Evolutionary conservation across 2,113 vertebrate genomes (phyloP), one percentile per base, ranked within the genome.

Genomic region (Poeciliopsis turrubarensis): DNA sequence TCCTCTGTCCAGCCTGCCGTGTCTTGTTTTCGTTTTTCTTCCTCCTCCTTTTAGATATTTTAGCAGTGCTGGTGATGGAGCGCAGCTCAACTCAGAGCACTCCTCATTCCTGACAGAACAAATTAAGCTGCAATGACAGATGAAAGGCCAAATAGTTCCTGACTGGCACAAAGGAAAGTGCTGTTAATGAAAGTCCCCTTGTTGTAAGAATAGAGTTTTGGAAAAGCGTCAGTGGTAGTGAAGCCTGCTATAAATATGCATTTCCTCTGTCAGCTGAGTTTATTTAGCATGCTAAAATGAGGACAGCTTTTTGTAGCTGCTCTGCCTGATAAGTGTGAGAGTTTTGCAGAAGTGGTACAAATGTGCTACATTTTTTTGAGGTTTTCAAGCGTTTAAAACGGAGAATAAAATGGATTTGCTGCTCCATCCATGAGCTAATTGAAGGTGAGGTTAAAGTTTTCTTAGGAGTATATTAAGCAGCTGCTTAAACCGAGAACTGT

Each of bases 161-260:
- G 67, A 75, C 75, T 9, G n/a, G 41, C 86, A 64, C 77, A 69
- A 72, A 60, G 61, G 71, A 85, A 81, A 78, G 80, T 44, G 67
- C 75, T 73, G 75, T 78, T 86, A 82, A 89, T 87, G 60, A 87
- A 85, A 81, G 73, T 81, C 76, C 60, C 70, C 51, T 57, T 57
- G 51, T 75, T 27, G 70, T 82, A 81, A 83, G 79, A 87, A 79
- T 60, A 72, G 67, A 57, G 72, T 68, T 85, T 82, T 67, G 32
- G 76, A 72, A 74, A 70, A 79, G 69, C 27, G 73, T 84, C 31
- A 13, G 60, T 26, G 69, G 67, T 73, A 41, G 64, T 30, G 5
- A 68, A 77, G 64, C 64, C 26, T 26, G 2, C 17, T 30, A 84
- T 91, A 81, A 91, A 89, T 91, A 91, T 89, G 78, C 73, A 89